phyloP scores from a whole-genome alignment of 1,140 invertebrate species.

The Brachystomella parvula region DNA sequence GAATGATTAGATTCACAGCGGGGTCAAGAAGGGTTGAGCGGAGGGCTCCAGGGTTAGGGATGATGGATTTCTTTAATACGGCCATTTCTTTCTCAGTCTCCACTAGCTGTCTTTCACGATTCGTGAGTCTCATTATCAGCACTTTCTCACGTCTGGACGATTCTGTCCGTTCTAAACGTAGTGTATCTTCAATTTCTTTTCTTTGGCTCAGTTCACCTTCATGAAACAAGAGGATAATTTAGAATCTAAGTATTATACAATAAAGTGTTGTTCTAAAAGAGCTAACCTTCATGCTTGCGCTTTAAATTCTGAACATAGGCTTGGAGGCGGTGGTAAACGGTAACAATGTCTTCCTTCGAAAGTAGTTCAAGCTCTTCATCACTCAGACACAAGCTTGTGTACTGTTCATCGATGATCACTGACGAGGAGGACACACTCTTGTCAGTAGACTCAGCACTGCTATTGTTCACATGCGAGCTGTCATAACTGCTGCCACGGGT shows the following conservation, averaged over 20 bases:
- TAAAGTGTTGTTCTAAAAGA: not conserved
- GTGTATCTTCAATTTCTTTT: slow-evolving; percentile 70
- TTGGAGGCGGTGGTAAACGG: slow-evolving; percentile 11
- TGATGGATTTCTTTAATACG: slow-evolving; percentile 75
- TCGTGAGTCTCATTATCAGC: slow-evolving; percentile 76
- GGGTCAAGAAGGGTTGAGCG: slow-evolving; percentile 83
- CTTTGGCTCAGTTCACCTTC: slow-evolving; percentile 64
- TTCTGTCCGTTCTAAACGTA: slow-evolving; percentile 72
- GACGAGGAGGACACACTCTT: not conserved
- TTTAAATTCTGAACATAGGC: slow-evolving; percentile 15
- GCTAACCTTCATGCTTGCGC: slow-evolving; percentile 16
- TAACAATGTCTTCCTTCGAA: slow-evolving; percentile 13
- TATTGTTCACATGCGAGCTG: not conserved
- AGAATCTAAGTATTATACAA: not conserved
- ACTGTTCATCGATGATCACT: slow-evolving; percentile 2
- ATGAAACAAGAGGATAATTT: slow-evolving; percentile 40
- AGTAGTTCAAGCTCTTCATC: slow-evolving; percentile 3
- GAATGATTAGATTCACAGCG: slow-evolving; percentile 88
- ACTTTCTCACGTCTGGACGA: slow-evolving; percentile 82
- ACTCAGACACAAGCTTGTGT: not conserved
- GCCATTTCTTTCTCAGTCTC: slow-evolving; percentile 89
- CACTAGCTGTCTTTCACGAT: slow-evolving; percentile 93
- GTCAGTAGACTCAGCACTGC: not conserved
- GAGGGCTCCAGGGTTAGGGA: slow-evolving; percentile 64
- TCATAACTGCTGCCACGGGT: not conserved